Conservation (phyloP, 2,113 vertebrate species). For the Prochilodus magdalenae region DNA sequence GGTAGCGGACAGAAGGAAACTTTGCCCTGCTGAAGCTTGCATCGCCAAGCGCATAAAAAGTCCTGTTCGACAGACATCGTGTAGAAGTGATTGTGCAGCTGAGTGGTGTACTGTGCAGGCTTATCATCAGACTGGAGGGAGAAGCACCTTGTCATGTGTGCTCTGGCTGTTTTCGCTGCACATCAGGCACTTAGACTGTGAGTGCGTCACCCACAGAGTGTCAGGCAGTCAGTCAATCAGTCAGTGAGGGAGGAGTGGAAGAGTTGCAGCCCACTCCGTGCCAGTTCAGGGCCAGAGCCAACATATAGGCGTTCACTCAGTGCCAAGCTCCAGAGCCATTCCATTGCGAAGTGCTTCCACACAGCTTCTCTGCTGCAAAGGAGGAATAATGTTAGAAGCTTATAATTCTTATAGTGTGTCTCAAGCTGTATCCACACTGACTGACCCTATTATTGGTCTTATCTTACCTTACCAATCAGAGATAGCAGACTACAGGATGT, state of each 20-base stretch:
- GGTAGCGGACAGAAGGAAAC: conserved; percentile 54
- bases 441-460: too few relatives aligned
- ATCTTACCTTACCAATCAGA: too few relatives aligned
- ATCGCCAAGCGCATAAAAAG: conserved; percentile 24
- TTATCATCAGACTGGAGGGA: conserved; percentile 38
- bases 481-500: too few relatives aligned
- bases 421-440: not conserved
- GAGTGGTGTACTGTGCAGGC: conserved; percentile 29
- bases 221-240: not conserved
- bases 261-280: conserved; percentile 8
- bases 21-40: conserved; percentile 49
- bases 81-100: conserved; percentile 35
- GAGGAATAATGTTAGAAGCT: not conserved
- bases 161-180: conserved; percentile 30
- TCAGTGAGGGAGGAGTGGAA: conserved; percentile 17
- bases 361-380: conserved; percentile 59
- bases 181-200: conserved; percentile 51
- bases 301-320: not conserved
- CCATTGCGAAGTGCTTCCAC: conserved; percentile 48
- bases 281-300: conserved; percentile 11
- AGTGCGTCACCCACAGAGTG: conserved; percentile 23
- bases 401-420: not conserved
- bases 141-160: conserved; percentile 29
- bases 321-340: conserved; percentile 20
- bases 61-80: conserved; percentile 38